A percentile compares a stretch with the other conserved stretches of the same genome.
Conservation (phyloP, 2,113 vertebrate genomes). For the Caloenas nicobarica region DNA sequence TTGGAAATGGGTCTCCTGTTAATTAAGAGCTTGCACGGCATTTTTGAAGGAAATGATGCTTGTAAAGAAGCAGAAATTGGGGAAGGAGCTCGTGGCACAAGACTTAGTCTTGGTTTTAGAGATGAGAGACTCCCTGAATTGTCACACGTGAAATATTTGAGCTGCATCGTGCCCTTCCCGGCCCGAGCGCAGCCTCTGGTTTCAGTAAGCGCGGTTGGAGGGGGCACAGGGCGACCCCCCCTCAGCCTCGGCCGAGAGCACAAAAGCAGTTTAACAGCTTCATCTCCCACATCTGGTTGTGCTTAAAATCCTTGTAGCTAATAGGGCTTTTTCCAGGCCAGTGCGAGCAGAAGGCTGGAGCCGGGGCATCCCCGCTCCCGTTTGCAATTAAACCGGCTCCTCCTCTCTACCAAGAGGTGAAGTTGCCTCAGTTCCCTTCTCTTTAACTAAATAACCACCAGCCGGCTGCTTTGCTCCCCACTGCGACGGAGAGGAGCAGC, state of each 20-base stretch:
- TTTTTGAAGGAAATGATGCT: background rate
- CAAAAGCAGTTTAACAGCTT: constrained; percentile 56
- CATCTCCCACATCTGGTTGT: constrained; percentile 67
- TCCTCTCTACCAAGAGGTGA: background rate
- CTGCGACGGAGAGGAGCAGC: too few species aligned
- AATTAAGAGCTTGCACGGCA: fast-evolving
- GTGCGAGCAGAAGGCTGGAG: background rate
- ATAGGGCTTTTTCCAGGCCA: background rate
- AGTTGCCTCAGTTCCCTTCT: background rate
- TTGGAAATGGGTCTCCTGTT: background rate
- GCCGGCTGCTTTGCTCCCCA: background rate
- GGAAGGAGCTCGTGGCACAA: background rate
- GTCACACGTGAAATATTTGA: background rate
- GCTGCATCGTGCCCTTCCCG: background rate
- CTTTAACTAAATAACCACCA: too few species aligned
- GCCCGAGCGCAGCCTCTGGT: background rate
- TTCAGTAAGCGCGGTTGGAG: background rate
- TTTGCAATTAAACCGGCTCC: background rate
- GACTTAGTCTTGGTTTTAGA: background rate
- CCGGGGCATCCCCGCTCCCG: background rate
- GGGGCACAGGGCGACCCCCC: background rate
- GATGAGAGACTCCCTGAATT: fast-evolving
- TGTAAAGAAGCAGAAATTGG: fast-evolving
- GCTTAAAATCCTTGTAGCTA: constrained; percentile 36
- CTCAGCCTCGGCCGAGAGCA: background rate